Base-by-base conservation (phyloP, 1,140 invertebrate species). In the Archivesica marissinica region DNA sequence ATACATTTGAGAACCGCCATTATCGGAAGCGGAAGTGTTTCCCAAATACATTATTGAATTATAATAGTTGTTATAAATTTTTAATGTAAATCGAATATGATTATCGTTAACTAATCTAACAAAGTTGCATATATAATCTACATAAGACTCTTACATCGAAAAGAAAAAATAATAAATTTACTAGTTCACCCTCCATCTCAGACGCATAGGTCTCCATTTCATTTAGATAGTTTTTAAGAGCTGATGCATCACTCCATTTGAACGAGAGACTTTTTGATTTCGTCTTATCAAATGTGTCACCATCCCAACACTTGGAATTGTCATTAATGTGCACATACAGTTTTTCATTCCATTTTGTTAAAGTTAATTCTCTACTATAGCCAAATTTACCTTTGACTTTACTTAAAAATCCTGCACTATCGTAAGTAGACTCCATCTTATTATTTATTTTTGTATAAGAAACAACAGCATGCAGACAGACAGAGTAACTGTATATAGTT, bases 311-410 rank as follows among this genome's bases (percentile, higher is more conserved):
- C 38, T 76, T 76, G 6, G 72, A 33, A 44, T 76, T 76, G 47
- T 76, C 72, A 50, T 35, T 76, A n/a, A 76, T 56, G 72, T 76
- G 30, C 15, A 76, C 13, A 28, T 54, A 76, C 20, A 76, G 6
- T 52, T 23, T 38, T 25, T 76, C 52, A 23, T 50, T 30, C 38
- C 38, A 74, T 13, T 39, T 72, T 9, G 33, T 72, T 72, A 72
- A 72, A 17, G 11, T 72, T 6, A 72, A 9, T 23, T 44, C 39
- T 52, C 50, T 75, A 28, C 44, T 28, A 52, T 75, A 75, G 15
- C 11, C 41, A 52, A 75, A 75, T 54, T 75, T 75, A 54, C 72
- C 39, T 75, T 38, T 75, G 23, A 75, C 72, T 44, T 75, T 75
- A 11, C 13, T 41, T 54, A 75, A 50, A 75, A 75, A 52, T 38